Evolutionary conservation across 2,113 vertebrate genomes (phyloP).

Genomic region (Chaetodon auriga): DNA sequence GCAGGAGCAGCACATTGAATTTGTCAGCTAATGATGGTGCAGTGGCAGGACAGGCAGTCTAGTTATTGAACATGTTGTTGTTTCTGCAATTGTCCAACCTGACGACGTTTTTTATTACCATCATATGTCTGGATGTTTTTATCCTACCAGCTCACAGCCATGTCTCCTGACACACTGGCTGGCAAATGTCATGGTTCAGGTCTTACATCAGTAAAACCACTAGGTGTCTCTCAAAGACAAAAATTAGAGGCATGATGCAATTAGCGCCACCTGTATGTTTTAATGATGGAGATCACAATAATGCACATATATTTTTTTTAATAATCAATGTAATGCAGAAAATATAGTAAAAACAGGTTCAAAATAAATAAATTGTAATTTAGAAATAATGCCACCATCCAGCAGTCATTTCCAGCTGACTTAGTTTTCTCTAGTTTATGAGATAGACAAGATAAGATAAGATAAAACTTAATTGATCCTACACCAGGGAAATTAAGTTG

Average conservation of each 20-base stretch:
- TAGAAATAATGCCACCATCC: too few relatives aligned
- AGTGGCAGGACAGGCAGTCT: background rate
- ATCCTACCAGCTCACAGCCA: background rate
- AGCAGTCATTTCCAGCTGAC: background rate
- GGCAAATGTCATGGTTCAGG: background rate
- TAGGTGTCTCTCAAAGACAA: slow-evolving; percentile 65
- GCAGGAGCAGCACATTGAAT: background rate
- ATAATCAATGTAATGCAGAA: background rate
- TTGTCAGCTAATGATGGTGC: background rate
- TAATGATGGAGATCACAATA: background rate
- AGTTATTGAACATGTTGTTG: background rate
- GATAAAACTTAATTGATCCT: too few relatives aligned
- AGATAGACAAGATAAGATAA: background rate
- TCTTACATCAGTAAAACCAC: slow-evolving; percentile 42
- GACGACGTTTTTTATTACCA: background rate
- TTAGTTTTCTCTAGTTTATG: background rate
- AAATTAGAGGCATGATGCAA: background rate
- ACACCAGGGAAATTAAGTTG: too few relatives aligned
- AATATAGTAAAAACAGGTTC: background rate
- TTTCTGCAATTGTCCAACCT: background rate
- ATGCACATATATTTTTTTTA: too few relatives aligned
- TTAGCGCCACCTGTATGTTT: background rate
- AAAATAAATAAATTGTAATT: too few relatives aligned
- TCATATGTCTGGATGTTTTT: background rate
- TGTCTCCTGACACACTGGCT: background rate